Base-by-base conservation (phyloP, 2,888 invertebrate species). In the Andrena hattorfiana region DNA sequence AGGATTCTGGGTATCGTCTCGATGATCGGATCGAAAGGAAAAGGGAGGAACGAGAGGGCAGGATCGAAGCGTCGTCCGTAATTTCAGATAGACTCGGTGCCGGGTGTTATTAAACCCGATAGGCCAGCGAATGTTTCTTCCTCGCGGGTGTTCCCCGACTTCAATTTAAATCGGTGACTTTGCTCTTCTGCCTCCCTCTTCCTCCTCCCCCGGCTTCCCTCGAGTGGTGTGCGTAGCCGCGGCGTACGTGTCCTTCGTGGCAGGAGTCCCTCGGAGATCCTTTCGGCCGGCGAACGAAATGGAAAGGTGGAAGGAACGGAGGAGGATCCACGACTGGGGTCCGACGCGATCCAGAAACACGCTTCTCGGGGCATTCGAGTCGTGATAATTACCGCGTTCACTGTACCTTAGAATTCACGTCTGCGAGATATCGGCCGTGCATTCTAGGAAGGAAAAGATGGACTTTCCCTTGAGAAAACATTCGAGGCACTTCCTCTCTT, bases 151-250 rank as follows among this genome's bases (percentile, higher is more conserved):
- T 89, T 91, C 90, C 89, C 70, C 83, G 85, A 76, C 87, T 92
- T 93, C 91, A 93, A 94, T 93, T 93, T 93, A 94, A 93, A 93
- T 90, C 90, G 89, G 92, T 94, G 93, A 93, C 90, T 92, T 82
- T 89, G 91, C 92, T 91, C 88, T 88, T 91, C 90, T 87, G 88
- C 83, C 85, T 87, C 81, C 83, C 86, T 89, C 84, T 59, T 49
- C 51, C 60, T 56, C 56, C 63, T 30, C 56, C 35, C 74, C 26
- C 30, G 56, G 56, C 54, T 48, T 68, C 51, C 60, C 66, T 56
- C 73, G 30, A 49, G 20, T 49, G 48, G 35, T 54, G 72, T 63
- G 42, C 59, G 56, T 71, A 48, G 49, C 70, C 60, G 60, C 51
- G 54, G 54, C 56, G 64, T 59, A n/a, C 30, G 42, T 69, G 74